Percentiles rank a stretch among this genome's conserved stretches.
These are phyloP conservation scores for Butorides virescens DNA, from an alignment of 2,113 vertebrate genomes.

Conservation along the genomic window DNA sequence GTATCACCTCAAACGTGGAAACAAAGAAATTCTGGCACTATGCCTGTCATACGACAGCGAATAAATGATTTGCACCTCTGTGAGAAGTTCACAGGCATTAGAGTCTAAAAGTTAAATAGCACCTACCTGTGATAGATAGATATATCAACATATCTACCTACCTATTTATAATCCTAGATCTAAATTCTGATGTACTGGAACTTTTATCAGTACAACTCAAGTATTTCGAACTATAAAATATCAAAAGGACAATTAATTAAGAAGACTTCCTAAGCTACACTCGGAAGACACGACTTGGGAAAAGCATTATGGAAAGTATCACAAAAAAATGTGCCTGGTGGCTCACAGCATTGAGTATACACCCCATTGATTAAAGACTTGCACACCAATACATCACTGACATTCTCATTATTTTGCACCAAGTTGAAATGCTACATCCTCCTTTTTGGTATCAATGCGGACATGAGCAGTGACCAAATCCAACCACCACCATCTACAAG, in stretches of 20 bases:
- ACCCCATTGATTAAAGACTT: not conserved
- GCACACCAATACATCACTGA: not conserved
- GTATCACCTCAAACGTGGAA: constrained; percentile 56
- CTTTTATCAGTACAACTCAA: constrained; percentile 1
- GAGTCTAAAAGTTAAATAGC: constrained; percentile 43
- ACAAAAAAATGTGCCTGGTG: not conserved
- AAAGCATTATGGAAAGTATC: not conserved
- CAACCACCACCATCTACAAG: not conserved
- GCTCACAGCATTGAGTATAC: not conserved
- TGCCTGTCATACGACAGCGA: constrained; percentile 45
- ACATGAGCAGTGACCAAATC: not conserved
- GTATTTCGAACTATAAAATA: constrained; percentile 25
- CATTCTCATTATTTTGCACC: not conserved
- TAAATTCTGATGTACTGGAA: not conserved
- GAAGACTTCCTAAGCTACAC: not conserved
- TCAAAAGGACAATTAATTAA: not conserved
- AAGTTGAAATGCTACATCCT: not conserved
- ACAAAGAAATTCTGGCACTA: constrained; percentile 73
- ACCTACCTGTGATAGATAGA: constrained; percentile 1
- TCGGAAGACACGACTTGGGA: constrained; percentile 3
- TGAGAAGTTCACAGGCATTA: constrained; percentile 43
- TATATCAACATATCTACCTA: not conserved
- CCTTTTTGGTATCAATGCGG: not conserved
- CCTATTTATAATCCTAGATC: not conserved
- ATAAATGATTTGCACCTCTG: constrained; percentile 54